Conservation (phyloP, 2,113 vertebrate genomes). For the Clarias batrachus region DNA sequence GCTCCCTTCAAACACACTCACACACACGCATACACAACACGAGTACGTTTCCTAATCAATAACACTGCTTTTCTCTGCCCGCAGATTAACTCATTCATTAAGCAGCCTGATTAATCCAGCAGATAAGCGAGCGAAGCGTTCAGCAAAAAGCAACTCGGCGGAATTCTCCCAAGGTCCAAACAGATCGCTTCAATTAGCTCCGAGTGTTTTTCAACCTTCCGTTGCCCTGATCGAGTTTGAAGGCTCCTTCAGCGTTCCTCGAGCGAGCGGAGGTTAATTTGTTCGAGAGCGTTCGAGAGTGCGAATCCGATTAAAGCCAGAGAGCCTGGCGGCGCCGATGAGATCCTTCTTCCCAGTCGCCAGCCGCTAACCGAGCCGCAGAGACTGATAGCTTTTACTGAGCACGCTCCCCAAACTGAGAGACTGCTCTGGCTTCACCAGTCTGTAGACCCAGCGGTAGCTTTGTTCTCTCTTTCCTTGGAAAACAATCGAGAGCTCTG, state of each 20-base stretch:
- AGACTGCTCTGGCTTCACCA: neutral
- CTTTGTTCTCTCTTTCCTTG: neutral
- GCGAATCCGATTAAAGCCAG: conserved; percentile 33
- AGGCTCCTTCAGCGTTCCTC: conserved; percentile 36
- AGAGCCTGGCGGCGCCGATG: conserved; percentile 29
- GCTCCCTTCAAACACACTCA: neutral
- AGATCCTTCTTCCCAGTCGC: conserved; percentile 8
- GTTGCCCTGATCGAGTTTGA: conserved; percentile 41
- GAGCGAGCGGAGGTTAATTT: conserved; percentile 43
- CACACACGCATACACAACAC: neutral
- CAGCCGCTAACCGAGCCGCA: conserved; percentile 1
- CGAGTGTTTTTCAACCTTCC: conserved; percentile 38
- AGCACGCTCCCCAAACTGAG: neutral
- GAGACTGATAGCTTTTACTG: neutral
- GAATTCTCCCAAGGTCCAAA: conserved; percentile 47
- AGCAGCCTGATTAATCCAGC: conserved; percentile 43
- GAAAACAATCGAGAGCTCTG: neutral
- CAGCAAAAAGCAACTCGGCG: conserved; percentile 29
- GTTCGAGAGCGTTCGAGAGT: conserved; percentile 33
- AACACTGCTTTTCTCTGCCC: conserved; percentile 39
- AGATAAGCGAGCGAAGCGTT: conserved; percentile 36
- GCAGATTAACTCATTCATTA: conserved; percentile 51
- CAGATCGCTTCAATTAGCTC: conserved; percentile 43
- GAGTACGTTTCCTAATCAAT: conserved; percentile 45
- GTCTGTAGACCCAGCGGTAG: neutral